These are phyloP conservation scores for Chamaetylas fuelleborni DNA, from an alignment of 2,113 vertebrate genomes.

Conservation along the genomic window DNA sequence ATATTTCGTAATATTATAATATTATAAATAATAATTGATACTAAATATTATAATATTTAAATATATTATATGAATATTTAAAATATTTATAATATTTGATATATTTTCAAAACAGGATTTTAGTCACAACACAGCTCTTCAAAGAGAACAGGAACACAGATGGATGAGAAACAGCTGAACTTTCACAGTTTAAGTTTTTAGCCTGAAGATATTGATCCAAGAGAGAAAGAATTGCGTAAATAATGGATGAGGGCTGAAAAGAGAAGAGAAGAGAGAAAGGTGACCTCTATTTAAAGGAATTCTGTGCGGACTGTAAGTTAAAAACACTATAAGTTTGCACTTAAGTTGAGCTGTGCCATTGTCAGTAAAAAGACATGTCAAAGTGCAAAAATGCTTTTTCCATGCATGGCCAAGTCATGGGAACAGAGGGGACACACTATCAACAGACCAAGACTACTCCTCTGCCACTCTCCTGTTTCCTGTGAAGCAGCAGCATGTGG, in stretches of 20 bases:
- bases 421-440: neutral
- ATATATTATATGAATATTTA: too few relatives aligned
- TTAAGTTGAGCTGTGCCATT: neutral
- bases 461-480: neutral
- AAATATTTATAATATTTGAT: neutral
- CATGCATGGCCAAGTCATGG: neutral
- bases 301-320: neutral
- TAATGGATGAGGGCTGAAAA: slow-evolving; percentile 11
- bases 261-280: neutral
- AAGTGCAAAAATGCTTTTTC: neutral
- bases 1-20: neutral
- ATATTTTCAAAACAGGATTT: neutral
- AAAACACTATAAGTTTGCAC: neutral
- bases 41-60: too few relatives aligned
- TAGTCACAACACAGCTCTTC: neutral
- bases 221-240: slow-evolving; percentile 1
- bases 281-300: neutral
- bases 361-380: neutral
- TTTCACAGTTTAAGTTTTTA: neutral
- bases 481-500: neutral
- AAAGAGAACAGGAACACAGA: neutral
- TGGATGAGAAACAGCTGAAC: neutral
- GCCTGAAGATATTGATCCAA: neutral
- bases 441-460: neutral
- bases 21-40: too few relatives aligned